Evolutionary conservation across 2,888 invertebrate genomes (phyloP).

Genomic region (Papilio demoleus): DNA sequence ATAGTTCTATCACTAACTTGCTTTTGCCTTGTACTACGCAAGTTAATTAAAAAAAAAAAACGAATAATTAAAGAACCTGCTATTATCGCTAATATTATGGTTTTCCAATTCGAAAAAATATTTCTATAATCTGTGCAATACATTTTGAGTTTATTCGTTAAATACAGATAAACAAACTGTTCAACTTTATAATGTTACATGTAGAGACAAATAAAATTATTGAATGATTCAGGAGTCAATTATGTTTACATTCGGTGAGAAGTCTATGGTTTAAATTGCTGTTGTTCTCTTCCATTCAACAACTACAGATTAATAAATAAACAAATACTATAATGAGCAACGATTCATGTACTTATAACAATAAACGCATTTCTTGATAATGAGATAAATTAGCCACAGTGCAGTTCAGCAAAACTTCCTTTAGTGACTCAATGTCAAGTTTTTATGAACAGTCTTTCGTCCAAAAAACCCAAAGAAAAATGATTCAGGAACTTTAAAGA

Average conservation of each 20-base stretch:
- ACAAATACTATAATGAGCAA: background rate
- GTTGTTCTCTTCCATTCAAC: background rate
- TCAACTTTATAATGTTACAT: no score
- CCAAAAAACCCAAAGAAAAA: background rate
- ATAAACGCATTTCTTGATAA: background rate
- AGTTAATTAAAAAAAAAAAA: no score
- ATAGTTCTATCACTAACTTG: no score
- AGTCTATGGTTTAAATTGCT: background rate
- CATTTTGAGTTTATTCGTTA: no score
- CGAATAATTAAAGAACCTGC: no score
- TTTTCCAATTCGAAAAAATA: no score
- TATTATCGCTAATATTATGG: no score
- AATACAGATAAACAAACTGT: no score
- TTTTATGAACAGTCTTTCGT: no score
- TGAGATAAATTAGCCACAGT: conserved; percentile 11
- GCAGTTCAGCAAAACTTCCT: background rate
- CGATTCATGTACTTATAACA: background rate
- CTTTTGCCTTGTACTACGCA: no score
- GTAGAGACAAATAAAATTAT: background rate
- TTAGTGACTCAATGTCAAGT: conserved; percentile 9
- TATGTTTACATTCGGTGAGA: background rate
- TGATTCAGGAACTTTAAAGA: background rate
- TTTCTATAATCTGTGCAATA: no score
- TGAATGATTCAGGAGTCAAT: background rate
- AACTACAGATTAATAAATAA: background rate